Percentiles rank a stretch among this genome's conserved stretches.
Conservation (phyloP, 1,140 invertebrate genomes). For the Dolichoris vasculosae region DNA sequence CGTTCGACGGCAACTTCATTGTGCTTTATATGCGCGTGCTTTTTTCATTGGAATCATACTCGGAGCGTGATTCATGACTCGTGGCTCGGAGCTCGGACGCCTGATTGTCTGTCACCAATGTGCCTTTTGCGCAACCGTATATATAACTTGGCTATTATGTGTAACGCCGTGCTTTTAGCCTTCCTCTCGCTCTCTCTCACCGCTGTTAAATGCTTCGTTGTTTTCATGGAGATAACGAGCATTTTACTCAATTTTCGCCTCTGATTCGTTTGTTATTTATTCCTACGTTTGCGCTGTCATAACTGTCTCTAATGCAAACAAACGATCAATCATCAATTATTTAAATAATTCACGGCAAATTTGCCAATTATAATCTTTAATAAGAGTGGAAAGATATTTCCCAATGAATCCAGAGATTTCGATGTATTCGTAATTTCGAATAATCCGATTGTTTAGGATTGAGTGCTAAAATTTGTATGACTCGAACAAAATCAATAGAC, state of each 20-base stretch:
- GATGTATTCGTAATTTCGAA: neutral
- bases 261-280: neutral
- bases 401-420: no score
- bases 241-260: neutral
- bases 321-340: neutral
- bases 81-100: neutral
- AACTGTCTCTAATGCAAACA: neutral
- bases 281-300: neutral
- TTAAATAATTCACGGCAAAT: neutral
- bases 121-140: neutral
- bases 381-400: neutral
- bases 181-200: neutral
- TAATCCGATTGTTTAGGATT: no score
- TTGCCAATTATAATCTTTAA: neutral
- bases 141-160: neutral
- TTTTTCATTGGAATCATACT: conserved; percentile 13
- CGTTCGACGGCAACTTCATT: neutral
- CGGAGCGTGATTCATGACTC: conserved; percentile 42
- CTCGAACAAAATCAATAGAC: neutral
- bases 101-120: conserved; percentile 31
- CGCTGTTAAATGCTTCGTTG: neutral
- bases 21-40: neutral
- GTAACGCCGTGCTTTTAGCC: neutral
- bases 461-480: neutral
- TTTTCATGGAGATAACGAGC: neutral